phyloP scores from a whole-genome alignment of 2,797 vertebrate species.

The Limosa lapponica region DNA sequence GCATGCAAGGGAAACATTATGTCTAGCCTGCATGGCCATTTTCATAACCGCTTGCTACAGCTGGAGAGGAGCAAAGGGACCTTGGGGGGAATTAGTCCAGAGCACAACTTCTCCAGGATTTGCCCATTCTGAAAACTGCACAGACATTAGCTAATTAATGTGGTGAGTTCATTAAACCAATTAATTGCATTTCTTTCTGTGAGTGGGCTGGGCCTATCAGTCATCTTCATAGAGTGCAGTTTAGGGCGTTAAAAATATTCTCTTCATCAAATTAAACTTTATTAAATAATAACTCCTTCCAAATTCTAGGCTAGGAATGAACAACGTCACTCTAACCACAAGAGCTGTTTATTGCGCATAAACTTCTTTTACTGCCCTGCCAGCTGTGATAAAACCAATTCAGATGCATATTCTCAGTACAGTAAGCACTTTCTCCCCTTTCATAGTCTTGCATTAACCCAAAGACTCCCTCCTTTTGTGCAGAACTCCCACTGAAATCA shows the following conservation, averaged over 20 bases:
- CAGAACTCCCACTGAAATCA: conserved; percentile 40
- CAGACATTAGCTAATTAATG: conserved; percentile 70
- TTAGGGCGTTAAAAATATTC: conserved; percentile 71
- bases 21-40: rapidly evolving
- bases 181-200: conserved; percentile 68
- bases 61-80: background rate
- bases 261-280: conserved; percentile 72
- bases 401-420: conserved; percentile 56
- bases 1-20: rapidly evolving
- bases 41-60: background rate
- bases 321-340: conserved; percentile 66
- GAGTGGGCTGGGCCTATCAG: conserved; percentile 61
- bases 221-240: conserved; percentile 64
- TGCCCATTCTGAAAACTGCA: conserved; percentile 40
- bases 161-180: conserved; percentile 63
- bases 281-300: conserved; percentile 70
- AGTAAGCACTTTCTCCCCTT: conserved; percentile 65
- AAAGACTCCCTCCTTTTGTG: conserved; percentile 32
- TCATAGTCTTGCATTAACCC: conserved; percentile 14
- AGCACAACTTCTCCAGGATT: background rate
- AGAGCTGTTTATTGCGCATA: conserved; percentile 43
- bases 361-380: conserved; percentile 63
- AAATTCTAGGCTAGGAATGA: conserved; percentile 61
- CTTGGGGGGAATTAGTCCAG: background rate
- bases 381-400: conserved; percentile 66